phyloP scores from a whole-genome alignment of 2,888 invertebrate genomes.

The Octodonta nipae region DNA sequence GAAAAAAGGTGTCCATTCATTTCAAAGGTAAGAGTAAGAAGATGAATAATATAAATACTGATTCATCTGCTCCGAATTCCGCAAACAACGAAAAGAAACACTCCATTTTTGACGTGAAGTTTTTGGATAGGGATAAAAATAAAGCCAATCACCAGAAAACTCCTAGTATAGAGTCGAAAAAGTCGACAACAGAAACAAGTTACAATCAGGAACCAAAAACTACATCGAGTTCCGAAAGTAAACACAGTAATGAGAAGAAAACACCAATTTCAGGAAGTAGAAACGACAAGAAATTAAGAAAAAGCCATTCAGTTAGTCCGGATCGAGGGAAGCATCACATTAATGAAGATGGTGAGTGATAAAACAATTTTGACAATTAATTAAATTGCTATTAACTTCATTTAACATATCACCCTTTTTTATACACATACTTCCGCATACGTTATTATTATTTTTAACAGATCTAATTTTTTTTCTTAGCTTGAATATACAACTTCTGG shows the following conservation, averaged over 20 bases:
- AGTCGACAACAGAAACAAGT: constrained; percentile 20
- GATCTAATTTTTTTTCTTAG: too few species aligned
- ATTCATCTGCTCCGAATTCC: constrained; percentile 15
- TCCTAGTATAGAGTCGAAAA: constrained; percentile 27
- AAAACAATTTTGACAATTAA: background rate
- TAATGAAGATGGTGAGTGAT: constrained; percentile 21
- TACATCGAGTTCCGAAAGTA: constrained; percentile 24
- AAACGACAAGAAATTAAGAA: constrained; percentile 22
- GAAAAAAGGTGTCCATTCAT: constrained; percentile 36
- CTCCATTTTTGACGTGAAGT: constrained; percentile 25
- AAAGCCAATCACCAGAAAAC: constrained; percentile 28
- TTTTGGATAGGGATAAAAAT: constrained; percentile 11
- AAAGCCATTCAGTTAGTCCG: constrained; percentile 31
- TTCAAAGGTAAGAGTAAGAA: constrained; percentile 29
- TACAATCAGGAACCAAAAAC: constrained; percentile 24
- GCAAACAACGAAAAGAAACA: constrained; percentile 18
- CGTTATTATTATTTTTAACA: too few species aligned
- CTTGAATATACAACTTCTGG: too few species aligned
- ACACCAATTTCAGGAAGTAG: constrained; percentile 10
- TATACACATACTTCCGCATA: too few species aligned
- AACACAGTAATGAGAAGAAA: constrained; percentile 15
- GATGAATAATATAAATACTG: constrained; percentile 4
- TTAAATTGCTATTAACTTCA: background rate
- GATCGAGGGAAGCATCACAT: constrained; percentile 29
- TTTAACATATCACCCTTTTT: too few species aligned